Evolutionary conservation across 2,113 vertebrate genomes (phyloP).

Genomic region (Notothenia coriiceps): DNA sequence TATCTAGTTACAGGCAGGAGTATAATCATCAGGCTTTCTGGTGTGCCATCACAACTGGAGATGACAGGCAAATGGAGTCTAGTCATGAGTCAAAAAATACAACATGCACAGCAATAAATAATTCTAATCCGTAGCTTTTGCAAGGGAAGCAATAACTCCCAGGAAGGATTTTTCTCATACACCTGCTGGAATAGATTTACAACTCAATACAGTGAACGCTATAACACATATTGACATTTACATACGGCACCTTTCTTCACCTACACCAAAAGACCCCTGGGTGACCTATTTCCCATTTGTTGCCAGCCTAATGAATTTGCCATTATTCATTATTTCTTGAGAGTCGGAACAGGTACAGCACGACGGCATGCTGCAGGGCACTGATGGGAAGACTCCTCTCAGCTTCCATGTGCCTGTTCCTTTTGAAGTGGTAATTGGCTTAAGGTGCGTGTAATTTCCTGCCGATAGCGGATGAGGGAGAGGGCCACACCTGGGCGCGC

Average conservation of each 20-base stretch:
- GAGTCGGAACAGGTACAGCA: conserved; percentile 50
- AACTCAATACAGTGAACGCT: conserved; percentile 35
- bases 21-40: conserved; percentile 56
- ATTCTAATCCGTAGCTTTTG: conserved; percentile 64
- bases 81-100: conserved; percentile 59
- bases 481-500: conserved; percentile 71
- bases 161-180: conserved; percentile 49
- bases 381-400: conserved; percentile 63
- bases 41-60: conserved; percentile 61
- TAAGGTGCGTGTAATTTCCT: conserved; percentile 81
- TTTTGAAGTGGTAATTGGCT: conserved; percentile 81
- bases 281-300: conserved; percentile 62
- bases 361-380: conserved; percentile 55
- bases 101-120: conserved; percentile 68
- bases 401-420: conserved; percentile 54
- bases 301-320: conserved; percentile 67
- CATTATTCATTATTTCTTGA: conserved; percentile 70
- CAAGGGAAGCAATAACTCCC: conserved; percentile 64
- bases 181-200: conserved; percentile 58
- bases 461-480: conserved; percentile 67
- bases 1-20: conserved; percentile 51
- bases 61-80: conserved; percentile 66
- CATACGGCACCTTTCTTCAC: conserved; percentile 47
- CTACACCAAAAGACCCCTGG: conserved; percentile 32
- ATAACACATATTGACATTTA: conserved; percentile 55